phyloP scores from a whole-genome alignment of 2,797 vertebrate species.

The Melanotaenia maccullochi region DNA sequence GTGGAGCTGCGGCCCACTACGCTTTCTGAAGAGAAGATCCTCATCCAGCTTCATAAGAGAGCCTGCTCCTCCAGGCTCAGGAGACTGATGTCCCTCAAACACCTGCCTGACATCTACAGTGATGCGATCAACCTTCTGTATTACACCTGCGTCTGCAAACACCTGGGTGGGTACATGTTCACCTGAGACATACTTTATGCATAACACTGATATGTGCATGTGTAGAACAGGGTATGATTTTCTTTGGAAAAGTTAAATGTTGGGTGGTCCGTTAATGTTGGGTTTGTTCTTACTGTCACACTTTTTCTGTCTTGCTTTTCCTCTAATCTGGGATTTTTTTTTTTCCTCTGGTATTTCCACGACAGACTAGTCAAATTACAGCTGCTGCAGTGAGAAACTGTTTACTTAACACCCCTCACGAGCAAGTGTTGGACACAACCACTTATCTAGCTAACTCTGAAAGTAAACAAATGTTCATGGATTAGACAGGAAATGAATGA shows the following conservation, averaged over 20 bases:
- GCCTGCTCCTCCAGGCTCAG: conserved; percentile 91
- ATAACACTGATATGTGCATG: neutral
- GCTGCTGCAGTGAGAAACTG: conserved; percentile 3
- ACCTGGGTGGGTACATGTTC: conserved; percentile 86
- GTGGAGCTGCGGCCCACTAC: conserved; percentile 95
- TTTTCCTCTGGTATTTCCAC: neutral
- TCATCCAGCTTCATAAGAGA: conserved; percentile 88
- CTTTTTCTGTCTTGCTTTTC: conserved; percentile 17
- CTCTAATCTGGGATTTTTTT: conserved; percentile 1
- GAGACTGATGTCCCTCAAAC: conserved; percentile 92
- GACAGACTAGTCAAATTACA: conserved; percentile 13
- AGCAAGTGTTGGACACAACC: conserved; percentile 10
- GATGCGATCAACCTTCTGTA: conserved; percentile 91
- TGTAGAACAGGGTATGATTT: neutral
- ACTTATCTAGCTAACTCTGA: neutral
- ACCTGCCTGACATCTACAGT: conserved; percentile 90
- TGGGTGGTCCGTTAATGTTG: neutral
- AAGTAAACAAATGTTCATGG: conserved; percentile 17
- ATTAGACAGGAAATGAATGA: conserved; percentile 10
- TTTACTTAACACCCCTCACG: conserved; percentile 18
- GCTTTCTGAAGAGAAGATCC: conserved; percentile 91
- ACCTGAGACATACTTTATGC: neutral
- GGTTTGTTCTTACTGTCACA: neutral
- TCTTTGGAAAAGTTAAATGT: neutral
- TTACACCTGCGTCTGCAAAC: conserved; percentile 85